Evolutionary conservation across 2,888 invertebrate genomes (phyloP).

Genomic region (Penaeus monodon): DNA sequence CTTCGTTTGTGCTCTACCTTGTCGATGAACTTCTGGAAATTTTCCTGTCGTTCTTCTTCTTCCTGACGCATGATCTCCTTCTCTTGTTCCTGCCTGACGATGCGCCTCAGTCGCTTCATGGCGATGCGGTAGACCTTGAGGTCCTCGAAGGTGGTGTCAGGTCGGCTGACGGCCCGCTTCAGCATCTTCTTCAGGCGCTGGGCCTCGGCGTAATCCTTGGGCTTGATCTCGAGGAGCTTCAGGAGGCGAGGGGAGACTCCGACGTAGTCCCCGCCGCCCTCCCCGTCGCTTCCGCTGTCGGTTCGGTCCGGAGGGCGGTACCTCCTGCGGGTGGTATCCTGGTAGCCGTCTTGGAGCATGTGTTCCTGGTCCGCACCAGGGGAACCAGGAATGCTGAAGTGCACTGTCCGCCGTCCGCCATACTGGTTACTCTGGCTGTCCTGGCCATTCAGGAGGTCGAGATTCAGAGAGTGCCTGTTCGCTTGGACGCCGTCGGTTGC

Average conservation of each 20-base stretch:
- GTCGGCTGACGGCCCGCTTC: conserved; percentile 60
- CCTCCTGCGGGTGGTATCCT: not conserved
- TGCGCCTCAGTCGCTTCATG: conserved; percentile 58
- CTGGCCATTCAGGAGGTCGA: conserved; percentile 37
- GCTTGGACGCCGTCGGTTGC: not conserved
- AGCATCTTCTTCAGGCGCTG: conserved; percentile 64
- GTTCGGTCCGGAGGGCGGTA: conserved; percentile 28
- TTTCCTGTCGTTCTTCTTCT: conserved; percentile 32
- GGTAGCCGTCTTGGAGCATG: not conserved
- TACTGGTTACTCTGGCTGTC: not conserved
- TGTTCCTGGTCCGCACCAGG: conserved; percentile 24
- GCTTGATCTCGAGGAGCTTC: conserved; percentile 45
- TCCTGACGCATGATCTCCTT: conserved; percentile 53
- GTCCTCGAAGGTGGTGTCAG: conserved; percentile 64
- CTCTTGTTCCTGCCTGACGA: conserved; percentile 62
- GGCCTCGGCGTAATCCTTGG: conserved; percentile 54
- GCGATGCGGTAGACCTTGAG: conserved; percentile 60
- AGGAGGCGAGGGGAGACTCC: conserved; percentile 40
- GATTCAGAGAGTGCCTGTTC: conserved; percentile 59
- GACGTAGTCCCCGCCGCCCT: not conserved
- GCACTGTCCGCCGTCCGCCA: conserved; percentile 22
- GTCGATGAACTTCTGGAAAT: conserved; percentile 57
- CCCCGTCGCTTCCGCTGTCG: conserved; percentile 29
- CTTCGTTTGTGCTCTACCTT: conserved; percentile 39
- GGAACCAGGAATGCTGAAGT: conserved; percentile 55